Percentiles rank a stretch among this genome's conserved stretches.
Evolutionary conservation across 2,113 vertebrate genomes (phyloP).

Genomic region (Symphodus melops): DNA sequence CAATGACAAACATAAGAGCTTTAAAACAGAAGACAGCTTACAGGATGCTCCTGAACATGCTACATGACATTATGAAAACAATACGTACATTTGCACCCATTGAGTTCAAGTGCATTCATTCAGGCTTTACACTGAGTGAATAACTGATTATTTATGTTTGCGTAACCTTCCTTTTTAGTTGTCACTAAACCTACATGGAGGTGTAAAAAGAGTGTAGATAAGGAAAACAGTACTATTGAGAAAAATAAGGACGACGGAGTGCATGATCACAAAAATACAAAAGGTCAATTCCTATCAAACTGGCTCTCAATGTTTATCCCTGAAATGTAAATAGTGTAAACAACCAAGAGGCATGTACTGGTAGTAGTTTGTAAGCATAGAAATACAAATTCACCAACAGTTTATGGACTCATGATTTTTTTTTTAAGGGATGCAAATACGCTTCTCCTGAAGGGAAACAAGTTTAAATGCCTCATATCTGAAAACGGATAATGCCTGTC

Average conservation of each 20-base stretch:
- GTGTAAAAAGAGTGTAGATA: background rate
- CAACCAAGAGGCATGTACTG: slow-evolving; percentile 20
- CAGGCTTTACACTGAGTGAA: background rate
- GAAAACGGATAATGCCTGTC: background rate
- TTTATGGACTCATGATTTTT: background rate
- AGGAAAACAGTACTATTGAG: background rate
- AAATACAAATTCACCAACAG: background rate
- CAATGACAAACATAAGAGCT: background rate
- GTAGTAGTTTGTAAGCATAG: background rate
- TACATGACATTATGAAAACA: background rate
- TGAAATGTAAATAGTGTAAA: slow-evolving; percentile 61
- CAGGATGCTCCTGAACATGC: slow-evolving; percentile 6
- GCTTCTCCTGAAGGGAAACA: background rate
- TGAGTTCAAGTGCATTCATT: background rate
- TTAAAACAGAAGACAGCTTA: background rate
- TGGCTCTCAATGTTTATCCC: slow-evolving; percentile 29
- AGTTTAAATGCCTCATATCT: background rate
- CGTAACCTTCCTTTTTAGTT: background rate
- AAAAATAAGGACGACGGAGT: slow-evolving; percentile 1
- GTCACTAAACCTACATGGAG: background rate
- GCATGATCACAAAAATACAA: slow-evolving; percentile 30
- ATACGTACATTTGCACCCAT: background rate
- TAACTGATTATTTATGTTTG: background rate
- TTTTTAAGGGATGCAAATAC: background rate
- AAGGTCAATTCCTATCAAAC: slow-evolving; percentile 13